Evolutionary conservation across 2,113 vertebrate genomes (phyloP).

Genomic region (Nothocercus nigrocapillus): DNA sequence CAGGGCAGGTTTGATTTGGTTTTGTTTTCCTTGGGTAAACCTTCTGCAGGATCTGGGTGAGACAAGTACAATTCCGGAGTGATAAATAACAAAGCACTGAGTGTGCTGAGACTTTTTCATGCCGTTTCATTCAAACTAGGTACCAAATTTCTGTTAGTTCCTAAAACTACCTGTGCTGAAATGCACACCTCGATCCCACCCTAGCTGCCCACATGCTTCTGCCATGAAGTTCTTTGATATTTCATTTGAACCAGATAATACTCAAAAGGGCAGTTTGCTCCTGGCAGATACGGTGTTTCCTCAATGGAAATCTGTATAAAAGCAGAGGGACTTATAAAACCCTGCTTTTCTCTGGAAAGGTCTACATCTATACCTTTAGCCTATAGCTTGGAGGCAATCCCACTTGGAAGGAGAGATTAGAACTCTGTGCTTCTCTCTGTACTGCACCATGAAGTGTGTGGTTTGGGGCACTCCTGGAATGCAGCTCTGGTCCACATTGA

Average conservation of each 20-base stretch:
- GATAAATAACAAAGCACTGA: not conserved
- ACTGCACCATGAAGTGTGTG: not conserved
- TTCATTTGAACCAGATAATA: not conserved
- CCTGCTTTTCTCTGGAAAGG: not conserved
- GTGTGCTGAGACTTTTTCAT: not conserved
- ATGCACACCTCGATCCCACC: not conserved
- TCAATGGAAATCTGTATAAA: not conserved
- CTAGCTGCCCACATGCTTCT: not conserved
- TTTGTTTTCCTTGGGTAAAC: not conserved
- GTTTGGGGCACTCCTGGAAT: not conserved
- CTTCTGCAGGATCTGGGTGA: not conserved
- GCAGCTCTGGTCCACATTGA: not conserved
- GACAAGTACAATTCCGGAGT: not conserved
- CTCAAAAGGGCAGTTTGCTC: not conserved
- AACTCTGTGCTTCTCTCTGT: not conserved
- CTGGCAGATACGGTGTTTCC: not conserved
- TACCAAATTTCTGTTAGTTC: not conserved
- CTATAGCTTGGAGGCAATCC: fast-evolving
- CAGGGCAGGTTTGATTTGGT: not conserved
- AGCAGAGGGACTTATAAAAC: not conserved
- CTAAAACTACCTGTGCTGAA: not conserved
- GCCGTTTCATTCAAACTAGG: not conserved
- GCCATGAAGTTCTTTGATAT: not conserved
- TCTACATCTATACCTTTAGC: not conserved
- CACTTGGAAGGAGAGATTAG: not conserved